Evolutionary conservation across 2,797 vertebrate species (phyloP).

Genomic region (Eutrigla gurnardus): DNA sequence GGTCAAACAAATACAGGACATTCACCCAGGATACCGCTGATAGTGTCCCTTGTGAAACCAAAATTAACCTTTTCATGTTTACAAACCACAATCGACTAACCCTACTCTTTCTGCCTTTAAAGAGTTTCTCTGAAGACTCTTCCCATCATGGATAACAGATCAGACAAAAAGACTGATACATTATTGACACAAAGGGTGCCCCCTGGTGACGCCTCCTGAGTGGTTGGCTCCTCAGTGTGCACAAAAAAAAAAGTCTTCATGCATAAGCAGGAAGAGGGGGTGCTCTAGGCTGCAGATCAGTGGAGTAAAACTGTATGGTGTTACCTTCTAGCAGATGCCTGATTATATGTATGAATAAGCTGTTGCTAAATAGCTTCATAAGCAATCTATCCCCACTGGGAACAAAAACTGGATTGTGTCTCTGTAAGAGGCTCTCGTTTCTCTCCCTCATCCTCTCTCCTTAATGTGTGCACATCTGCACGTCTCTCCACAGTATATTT

Average conservation of each 20-base stretch:
- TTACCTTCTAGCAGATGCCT: slow-evolving; percentile 26
- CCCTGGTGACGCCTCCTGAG: not conserved
- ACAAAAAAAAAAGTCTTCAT: not conserved
- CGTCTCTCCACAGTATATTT: slow-evolving; percentile 50
- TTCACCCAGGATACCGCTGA: not conserved
- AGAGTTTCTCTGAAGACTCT: not conserved
- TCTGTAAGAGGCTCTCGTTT: slow-evolving; percentile 21
- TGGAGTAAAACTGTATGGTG: slow-evolving; percentile 8
- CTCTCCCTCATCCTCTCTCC: not conserved
- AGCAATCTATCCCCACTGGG: slow-evolving; percentile 47
- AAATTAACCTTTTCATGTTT: not conserved
- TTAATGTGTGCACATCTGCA: slow-evolving; percentile 40
- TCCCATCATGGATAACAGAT: not conserved
- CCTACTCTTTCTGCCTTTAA: not conserved
- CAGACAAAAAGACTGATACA: slow-evolving; percentile 1
- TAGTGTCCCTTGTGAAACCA: not conserved
- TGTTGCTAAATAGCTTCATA: slow-evolving; percentile 41
- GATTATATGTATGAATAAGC: slow-evolving; percentile 35
- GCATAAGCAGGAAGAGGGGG: not conserved
- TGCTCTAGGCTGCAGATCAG: slow-evolving; percentile 1
- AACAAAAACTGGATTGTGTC: slow-evolving; percentile 33
- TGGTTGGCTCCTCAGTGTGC: not conserved
- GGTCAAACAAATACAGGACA: too few species aligned
- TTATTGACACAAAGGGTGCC: slow-evolving; percentile 10
- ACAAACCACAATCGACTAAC: not conserved